These are phyloP conservation scores for Tautogolabrus adspersus DNA, from an alignment of 2,113 vertebrate species.

Conservation along the genomic window DNA sequence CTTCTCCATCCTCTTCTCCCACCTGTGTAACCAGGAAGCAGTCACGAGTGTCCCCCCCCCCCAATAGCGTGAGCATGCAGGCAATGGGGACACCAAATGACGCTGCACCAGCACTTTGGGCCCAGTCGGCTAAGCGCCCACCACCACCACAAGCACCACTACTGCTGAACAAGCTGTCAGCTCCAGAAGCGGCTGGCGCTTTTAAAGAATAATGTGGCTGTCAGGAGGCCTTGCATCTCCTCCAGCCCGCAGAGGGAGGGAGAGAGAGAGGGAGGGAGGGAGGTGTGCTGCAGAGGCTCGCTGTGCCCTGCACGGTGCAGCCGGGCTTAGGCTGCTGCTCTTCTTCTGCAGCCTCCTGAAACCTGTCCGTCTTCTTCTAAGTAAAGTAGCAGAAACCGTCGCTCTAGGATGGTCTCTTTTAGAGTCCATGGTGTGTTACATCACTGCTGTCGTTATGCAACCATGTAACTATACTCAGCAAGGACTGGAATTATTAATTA, in stretches of 20 bases:
- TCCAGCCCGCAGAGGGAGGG: conserved; percentile 51
- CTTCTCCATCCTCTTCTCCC: conserved; percentile 40
- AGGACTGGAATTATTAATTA: conserved; percentile 39
- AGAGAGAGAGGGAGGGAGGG: conserved; percentile 12
- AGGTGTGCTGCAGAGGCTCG: conserved; percentile 58
- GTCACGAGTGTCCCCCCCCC: conserved; percentile 38
- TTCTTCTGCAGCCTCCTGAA: conserved; percentile 43
- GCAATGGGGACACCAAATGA: conserved; percentile 67
- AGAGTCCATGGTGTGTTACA: conserved; percentile 40
- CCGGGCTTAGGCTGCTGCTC: conserved; percentile 35
- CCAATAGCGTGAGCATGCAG: conserved; percentile 14
- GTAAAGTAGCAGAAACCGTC: conserved; percentile 39
- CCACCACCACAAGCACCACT: conserved; percentile 54
- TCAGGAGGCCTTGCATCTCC: conserved; percentile 75
- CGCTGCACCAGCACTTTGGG: conserved; percentile 75
- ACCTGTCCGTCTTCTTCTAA: conserved; percentile 12
- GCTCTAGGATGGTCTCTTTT: conserved; percentile 15
- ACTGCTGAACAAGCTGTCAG: conserved; percentile 83
- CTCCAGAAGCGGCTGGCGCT: conserved; percentile 70
- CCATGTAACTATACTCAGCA: conserved; percentile 11
- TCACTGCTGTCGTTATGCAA: conserved; percentile 60
- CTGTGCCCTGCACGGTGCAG: conserved; percentile 46
- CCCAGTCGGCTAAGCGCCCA: conserved; percentile 51
- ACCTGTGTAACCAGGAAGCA: conserved; percentile 60
- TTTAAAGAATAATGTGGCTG: conserved; percentile 84